phyloP scores from a whole-genome alignment of 2,888 invertebrate species.

The Phortica magna region DNA sequence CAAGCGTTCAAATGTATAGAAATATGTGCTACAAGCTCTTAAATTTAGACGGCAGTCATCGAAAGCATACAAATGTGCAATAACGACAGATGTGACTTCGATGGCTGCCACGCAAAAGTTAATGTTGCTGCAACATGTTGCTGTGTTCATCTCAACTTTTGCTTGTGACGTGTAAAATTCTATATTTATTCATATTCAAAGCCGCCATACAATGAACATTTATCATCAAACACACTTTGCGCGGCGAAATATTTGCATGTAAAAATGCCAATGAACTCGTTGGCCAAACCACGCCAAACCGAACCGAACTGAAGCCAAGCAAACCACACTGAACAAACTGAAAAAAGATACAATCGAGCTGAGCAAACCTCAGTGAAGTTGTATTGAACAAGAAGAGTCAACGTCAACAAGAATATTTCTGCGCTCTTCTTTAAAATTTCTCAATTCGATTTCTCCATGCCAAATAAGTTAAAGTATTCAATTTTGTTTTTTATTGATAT shows the following conservation, averaged over 20 bases:
- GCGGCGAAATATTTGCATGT: conserved; percentile 27
- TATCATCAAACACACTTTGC: neutral
- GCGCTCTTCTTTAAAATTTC: neutral
- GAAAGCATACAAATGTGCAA: conserved; percentile 46
- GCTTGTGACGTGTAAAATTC: neutral
- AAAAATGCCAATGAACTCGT: conserved; percentile 56
- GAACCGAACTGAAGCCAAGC: neutral
- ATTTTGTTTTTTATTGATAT: neutral
- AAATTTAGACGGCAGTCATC: conserved; percentile 63
- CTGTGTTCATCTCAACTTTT: neutral
- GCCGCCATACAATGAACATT: neutral
- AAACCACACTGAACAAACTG: no score
- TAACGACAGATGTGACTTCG: conserved; percentile 47
- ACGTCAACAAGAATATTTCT: neutral
- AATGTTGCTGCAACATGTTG: conserved; percentile 65
- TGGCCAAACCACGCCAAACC: conserved; percentile 24
- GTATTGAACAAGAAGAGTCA: neutral
- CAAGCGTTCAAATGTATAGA: neutral
- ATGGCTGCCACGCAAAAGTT: conserved; percentile 20
- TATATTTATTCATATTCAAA: neutral
- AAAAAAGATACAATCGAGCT: neutral
- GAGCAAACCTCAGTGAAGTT: neutral
- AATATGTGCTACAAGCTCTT: neutral
- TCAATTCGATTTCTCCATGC: conserved; percentile 10
- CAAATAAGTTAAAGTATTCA: neutral